Evolutionary conservation across 2,888 invertebrate species (phyloP), one percentile per base, ranked within the genome.

Genomic region (Drosophila mimica): DNA sequence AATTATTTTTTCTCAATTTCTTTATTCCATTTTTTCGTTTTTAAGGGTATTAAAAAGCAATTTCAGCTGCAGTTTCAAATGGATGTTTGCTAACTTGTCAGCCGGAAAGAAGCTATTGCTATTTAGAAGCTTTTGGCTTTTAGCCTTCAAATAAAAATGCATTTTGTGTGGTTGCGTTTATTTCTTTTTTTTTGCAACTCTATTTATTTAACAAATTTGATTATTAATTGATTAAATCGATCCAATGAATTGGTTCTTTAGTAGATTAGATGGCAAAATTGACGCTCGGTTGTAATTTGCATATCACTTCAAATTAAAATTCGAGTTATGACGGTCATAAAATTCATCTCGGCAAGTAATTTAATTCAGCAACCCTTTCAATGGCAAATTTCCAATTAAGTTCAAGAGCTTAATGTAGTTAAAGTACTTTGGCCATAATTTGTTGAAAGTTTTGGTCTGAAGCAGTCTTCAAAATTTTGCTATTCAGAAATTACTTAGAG

Each of bases 341-440:
- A 61, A 51, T 56, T 68, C 63, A 65, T 49, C 77, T 56, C 80
- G 53, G 57, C 15, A 62, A 65, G 61, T 71, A 76, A 80, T 68
- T 71, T 54, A 76, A 78, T 78, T 65, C 64, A 49, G 43, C 30
- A 43, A 78, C 64, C 77, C 61, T 68, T 62, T 64, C n/a, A 20
- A 31, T 33, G 38, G 51, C 46, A 34, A 54, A 64, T 59, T 53
- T 68, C 52, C 68, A 76, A 80, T 78, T 80, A 80, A 78, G 72
- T 76, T 72, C 43, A 68, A 62, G 56, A 65, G 72, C 77, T 76
- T 78, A 72, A 76, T 58, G 58, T 46, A 46, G 65, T 56, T 69
- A 79, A 76, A 74, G 79, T 59, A 34, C 76, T 60, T 80, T 71
- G 58, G 53, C 60, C 57, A 61, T 53, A 63, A 75, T 70, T 75